phyloP scores from a whole-genome alignment of 2,113 vertebrate genomes.

The Heterocephalus glaber region DNA sequence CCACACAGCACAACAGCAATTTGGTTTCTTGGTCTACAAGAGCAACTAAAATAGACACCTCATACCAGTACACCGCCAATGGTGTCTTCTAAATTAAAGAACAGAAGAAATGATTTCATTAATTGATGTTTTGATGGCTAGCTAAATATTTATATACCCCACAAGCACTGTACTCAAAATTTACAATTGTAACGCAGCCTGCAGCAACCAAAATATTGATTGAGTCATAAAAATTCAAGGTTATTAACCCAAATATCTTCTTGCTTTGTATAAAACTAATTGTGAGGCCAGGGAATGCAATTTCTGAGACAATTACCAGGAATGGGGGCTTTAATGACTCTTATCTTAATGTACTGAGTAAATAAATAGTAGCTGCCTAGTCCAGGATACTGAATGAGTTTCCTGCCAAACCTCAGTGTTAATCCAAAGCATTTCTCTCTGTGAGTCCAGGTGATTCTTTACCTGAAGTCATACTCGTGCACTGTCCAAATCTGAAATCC shows the following conservation, averaged over 20 bases:
- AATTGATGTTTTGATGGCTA: constrained; percentile 68
- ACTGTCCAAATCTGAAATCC: constrained; percentile 17
- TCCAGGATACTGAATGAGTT: constrained; percentile 1
- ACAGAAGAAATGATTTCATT: constrained; percentile 71
- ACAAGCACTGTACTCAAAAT: constrained; percentile 63
- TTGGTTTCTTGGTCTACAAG: neutral
- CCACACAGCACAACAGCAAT: neutral
- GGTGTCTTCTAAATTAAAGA: constrained; percentile 71
- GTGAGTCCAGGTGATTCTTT: constrained; percentile 14
- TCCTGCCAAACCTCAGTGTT: constrained; percentile 35
- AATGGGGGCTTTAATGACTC: constrained; percentile 70
- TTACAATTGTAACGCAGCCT: constrained; percentile 72
- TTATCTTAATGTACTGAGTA: constrained; percentile 66
- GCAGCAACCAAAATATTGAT: constrained; percentile 79
- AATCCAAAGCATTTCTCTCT: constrained; percentile 53
- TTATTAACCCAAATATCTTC: constrained; percentile 77
- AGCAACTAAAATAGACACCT: constrained; percentile 65
- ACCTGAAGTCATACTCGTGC: neutral
- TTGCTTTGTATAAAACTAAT: constrained; percentile 71
- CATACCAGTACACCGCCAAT: neutral
- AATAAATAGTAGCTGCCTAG: constrained; percentile 60
- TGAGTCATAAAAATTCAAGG: constrained; percentile 75
- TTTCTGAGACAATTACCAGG: constrained; percentile 70
- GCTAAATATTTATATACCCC: constrained; percentile 69
- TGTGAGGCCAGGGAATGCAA: constrained; percentile 54